Evolutionary conservation across 2,797 vertebrate species (phyloP).

Genomic region (Sylvilagus floridanus): DNA sequence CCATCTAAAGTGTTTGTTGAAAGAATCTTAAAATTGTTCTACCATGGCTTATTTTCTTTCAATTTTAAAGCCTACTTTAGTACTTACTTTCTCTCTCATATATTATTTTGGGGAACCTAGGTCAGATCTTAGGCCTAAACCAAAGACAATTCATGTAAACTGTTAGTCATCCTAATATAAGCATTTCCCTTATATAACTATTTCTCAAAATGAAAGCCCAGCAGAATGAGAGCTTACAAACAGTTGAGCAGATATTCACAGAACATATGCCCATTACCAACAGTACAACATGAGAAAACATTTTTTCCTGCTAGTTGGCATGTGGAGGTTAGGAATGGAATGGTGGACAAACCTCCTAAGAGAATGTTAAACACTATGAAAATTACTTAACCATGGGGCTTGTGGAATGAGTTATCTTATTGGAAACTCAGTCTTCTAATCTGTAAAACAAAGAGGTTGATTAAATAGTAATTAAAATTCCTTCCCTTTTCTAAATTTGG

Average conservation of each 20-base stretch:
- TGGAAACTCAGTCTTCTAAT: neutral
- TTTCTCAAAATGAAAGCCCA: neutral
- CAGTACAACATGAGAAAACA: neutral
- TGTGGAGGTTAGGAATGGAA: too few species aligned
- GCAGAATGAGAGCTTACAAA: neutral
- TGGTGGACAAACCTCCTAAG: too few species aligned
- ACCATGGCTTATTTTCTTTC: constrained; percentile 77
- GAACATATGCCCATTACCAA: neutral
- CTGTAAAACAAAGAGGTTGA: neutral
- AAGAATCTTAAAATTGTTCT: constrained; percentile 79
- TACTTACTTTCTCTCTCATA: constrained; percentile 79
- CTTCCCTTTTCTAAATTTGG: neutral
- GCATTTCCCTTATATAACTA: neutral
- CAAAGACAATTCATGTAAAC: neutral
- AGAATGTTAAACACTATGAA: neutral
- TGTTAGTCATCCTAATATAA: constrained; percentile 20
- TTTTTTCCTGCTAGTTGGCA: neutral
- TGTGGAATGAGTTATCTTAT: neutral
- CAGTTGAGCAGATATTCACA: neutral
- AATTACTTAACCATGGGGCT: neutral
- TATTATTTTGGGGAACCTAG: neutral
- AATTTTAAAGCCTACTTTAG: constrained; percentile 76
- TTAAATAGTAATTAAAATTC: neutral
- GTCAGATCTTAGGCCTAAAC: constrained; percentile 53
- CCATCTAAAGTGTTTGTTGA: constrained; percentile 81